A percentile compares a stretch with the other conserved stretches of the same genome.
Conservation (phyloP, 2,888 invertebrate species). For the Carterocephalus palaemon region DNA sequence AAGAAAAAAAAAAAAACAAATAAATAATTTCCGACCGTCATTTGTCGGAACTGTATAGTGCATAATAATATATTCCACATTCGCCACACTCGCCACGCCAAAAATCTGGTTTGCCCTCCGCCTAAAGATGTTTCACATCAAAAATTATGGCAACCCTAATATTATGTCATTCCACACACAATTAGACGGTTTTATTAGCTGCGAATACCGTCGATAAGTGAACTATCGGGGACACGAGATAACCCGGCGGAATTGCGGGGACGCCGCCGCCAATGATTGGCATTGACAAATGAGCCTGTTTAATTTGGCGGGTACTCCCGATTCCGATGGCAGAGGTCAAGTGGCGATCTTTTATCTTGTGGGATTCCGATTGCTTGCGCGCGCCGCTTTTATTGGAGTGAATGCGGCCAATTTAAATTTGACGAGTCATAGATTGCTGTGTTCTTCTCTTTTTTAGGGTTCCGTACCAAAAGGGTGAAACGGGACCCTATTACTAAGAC, state of each 20-base stretch:
- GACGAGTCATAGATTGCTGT: background rate
- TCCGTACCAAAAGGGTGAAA: too few relatives aligned
- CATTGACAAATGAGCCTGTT: slow-evolving; percentile 25
- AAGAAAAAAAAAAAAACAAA: too few relatives aligned
- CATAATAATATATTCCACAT: too few relatives aligned
- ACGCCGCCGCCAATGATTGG: slow-evolving; percentile 3
- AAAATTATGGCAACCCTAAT: too few relatives aligned
- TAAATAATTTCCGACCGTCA: too few relatives aligned
- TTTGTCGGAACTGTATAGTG: too few relatives aligned
- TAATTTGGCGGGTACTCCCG: slow-evolving; percentile 11
- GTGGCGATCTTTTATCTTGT: slow-evolving; percentile 20
- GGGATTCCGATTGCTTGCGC: background rate
- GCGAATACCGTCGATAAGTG: slow-evolving; percentile 3
- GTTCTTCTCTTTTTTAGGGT: too few relatives aligned
- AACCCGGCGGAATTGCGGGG: slow-evolving; percentile 25
- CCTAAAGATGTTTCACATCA: too few relatives aligned
- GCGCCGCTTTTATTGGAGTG: slow-evolving; percentile 16
- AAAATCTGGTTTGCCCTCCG: too few relatives aligned
- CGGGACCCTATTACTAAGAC: too few relatives aligned
- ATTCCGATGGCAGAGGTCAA: slow-evolving; percentile 16
- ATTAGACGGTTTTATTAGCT: slow-evolving; percentile 4
- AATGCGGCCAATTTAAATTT: slow-evolving; percentile 14
- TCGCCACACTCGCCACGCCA: too few relatives aligned
- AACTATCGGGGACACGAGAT: slow-evolving; percentile 15
- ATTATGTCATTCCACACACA: slow-evolving; percentile 1